Evolutionary conservation across 2,113 vertebrate species (phyloP).

Genomic region (Menidia beryllina): DNA sequence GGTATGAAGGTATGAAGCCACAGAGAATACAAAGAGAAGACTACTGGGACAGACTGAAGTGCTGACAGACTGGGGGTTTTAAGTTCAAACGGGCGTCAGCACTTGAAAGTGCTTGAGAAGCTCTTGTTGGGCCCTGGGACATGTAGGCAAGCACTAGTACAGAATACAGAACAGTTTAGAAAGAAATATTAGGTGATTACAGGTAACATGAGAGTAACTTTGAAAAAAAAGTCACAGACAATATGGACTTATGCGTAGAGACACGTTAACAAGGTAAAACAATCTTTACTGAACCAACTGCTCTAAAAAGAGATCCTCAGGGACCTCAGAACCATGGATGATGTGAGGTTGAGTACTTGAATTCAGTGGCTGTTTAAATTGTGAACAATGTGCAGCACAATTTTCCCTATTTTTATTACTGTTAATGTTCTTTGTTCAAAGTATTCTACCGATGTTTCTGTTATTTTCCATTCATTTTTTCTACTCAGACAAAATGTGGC

Average conservation of each 20-base stretch:
- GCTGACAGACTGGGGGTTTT: constrained; percentile 73
- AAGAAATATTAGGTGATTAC: constrained; percentile 48
- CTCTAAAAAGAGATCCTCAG: no score
- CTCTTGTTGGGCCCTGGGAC: constrained; percentile 60
- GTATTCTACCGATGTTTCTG: no score
- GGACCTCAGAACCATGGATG: no score
- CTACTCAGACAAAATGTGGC: not conserved
- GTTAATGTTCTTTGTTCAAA: no score
- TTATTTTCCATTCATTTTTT: no score
- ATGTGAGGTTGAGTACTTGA: no score
- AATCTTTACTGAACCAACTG: no score
- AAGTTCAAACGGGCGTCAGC: constrained; percentile 73
- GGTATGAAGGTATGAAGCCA: constrained; percentile 44
- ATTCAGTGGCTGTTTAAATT: no score
- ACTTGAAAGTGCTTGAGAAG: constrained; percentile 69
- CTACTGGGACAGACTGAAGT: constrained; percentile 61
- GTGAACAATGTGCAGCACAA: no score
- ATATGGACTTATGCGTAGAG: constrained; percentile 31
- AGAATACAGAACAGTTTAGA: constrained; percentile 66
- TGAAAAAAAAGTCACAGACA: constrained; percentile 18
- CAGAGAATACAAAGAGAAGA: constrained; percentile 37
- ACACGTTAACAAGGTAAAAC: not conserved
- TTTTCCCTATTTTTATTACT: no score
- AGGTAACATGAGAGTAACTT: constrained; percentile 36
- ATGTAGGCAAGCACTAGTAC: constrained; percentile 30